phyloP scores from a whole-genome alignment of 2,797 vertebrate genomes.

The Phaenicophaeus curvirostris region DNA sequence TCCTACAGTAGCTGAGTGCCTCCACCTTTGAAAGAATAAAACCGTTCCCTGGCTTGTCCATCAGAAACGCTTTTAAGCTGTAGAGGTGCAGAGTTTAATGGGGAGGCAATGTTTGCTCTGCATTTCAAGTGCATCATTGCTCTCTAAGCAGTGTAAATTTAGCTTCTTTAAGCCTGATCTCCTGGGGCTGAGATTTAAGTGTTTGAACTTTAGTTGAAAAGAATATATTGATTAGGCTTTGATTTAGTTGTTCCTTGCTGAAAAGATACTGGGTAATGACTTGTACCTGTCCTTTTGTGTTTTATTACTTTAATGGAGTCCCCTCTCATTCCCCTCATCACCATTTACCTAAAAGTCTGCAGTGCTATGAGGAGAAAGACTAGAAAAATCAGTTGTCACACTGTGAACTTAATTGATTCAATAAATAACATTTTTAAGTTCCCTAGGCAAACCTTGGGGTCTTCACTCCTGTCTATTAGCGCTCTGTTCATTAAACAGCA shows the following conservation, averaged over 20 bases:
- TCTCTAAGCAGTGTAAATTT: slow-evolving; percentile 44
- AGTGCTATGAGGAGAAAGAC: not conserved
- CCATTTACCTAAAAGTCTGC: slow-evolving; percentile 11
- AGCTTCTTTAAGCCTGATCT: slow-evolving; percentile 48
- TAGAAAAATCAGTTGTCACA: slow-evolving; percentile 39
- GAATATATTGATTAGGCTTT: slow-evolving; percentile 66
- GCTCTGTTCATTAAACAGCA: slow-evolving; percentile 25
- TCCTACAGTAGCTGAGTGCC: not conserved
- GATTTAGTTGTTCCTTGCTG: slow-evolving; percentile 51
- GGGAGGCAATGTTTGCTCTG: slow-evolving; percentile 24
- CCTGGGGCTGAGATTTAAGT: slow-evolving; percentile 58
- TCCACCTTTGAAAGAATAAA: not conserved
- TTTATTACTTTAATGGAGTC: slow-evolving; percentile 44
- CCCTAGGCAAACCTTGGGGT: slow-evolving; percentile 37
- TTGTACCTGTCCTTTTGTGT: slow-evolving; percentile 31
- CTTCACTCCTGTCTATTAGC: slow-evolving; percentile 47
- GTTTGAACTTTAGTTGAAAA: slow-evolving; percentile 70
- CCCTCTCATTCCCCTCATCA: not conserved
- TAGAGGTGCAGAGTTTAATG: slow-evolving; percentile 26
- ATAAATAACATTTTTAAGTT: slow-evolving; percentile 58
- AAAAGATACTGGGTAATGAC: slow-evolving; percentile 51
- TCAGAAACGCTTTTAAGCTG: slow-evolving; percentile 34
- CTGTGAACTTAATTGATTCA: slow-evolving; percentile 63
- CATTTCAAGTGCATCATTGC: not conserved
- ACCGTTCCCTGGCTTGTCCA: not conserved